Base-by-base conservation (phyloP, 35 echinoderm and acorn worm genomes). In the Anneissia japonica region DNA sequence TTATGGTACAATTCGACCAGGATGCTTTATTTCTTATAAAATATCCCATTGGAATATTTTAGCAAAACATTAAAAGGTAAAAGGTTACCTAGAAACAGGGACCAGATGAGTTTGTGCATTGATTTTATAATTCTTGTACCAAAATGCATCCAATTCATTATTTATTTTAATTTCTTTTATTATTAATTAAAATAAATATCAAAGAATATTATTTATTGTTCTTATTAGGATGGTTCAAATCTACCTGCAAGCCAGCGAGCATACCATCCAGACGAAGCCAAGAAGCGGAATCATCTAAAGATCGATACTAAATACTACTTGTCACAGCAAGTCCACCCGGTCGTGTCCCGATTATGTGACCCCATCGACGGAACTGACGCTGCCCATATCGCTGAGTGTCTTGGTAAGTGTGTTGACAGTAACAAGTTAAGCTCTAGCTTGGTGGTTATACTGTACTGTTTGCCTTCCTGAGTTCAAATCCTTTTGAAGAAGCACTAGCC, bases 361-460 rank as follows among this genome's bases (percentile, higher is more conserved):
- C 96, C 96, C 0, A 99, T 99, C 26, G 96, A 99, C 29, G 96
- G 96, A 5, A 99, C 96, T 29, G 96, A 99, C 80, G 79, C 92
- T 31, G 92, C 96, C 11, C 96, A 93, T 36, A 99, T 99, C 38
- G 95, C 95, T 41, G 91, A 93, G 73, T 97, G 91, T 75, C 83
- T 97, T 14, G 95, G 95, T 97, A 13, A 64, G 82, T 73, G 1
- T 84, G 6, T 33, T n/a, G n/a, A n/a, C n/a, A n/a, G n/a, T n/a
- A n/a, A n/a, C n/a, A n/a, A n/a, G n/a, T n/a, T n/a, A n/a, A n/a
- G n/a, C n/a, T n/a, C n/a, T n/a, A n/a, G n/a, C n/a, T n/a, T n/a
- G n/a, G n/a, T n/a, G n/a, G n/a, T n/a, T n/a, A n/a, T n/a, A n/a
- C n/a, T n/a, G n/a, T n/a, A n/a, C n/a, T n/a, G n/a, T n/a, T n/a